Evolutionary conservation across 2,113 vertebrate genomes (phyloP).

Genomic region (Poicephalus gulielmi): DNA sequence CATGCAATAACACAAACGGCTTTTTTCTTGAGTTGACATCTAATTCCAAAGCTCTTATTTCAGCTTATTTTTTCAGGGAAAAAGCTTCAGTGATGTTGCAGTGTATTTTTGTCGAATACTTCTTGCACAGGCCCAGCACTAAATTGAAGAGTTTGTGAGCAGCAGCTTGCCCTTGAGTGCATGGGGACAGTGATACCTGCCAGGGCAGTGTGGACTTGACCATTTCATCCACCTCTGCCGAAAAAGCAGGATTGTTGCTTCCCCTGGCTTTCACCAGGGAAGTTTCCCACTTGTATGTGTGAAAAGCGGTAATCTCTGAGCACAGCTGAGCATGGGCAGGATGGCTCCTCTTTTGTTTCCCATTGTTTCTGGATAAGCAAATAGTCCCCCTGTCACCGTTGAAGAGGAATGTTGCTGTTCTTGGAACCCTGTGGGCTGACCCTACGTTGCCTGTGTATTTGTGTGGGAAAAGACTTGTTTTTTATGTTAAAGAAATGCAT

Average conservation of each 20-base stretch:
- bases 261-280: not conserved
- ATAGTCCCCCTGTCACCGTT: not conserved
- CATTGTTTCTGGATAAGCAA: not conserved
- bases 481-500: accelerated
- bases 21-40: not conserved
- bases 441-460: not conserved
- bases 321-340: accelerated
- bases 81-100: not conserved
- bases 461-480: not conserved
- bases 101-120: not conserved
- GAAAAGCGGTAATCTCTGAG: not conserved
- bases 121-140: accelerated
- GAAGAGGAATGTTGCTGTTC: not conserved
- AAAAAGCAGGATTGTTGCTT: not conserved
- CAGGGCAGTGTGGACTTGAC: not conserved
- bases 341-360: not conserved
- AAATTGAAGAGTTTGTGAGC: not conserved
- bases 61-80: not conserved
- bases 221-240: not conserved
- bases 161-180: not conserved
- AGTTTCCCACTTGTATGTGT: accelerated
- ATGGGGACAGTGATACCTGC: not conserved
- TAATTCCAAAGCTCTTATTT: not conserved
- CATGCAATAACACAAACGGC: not conserved
- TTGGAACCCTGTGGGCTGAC: not conserved